Base-by-base conservation (phyloP, 2,888 invertebrate species). In the Amblyjoppa proteus region DNA sequence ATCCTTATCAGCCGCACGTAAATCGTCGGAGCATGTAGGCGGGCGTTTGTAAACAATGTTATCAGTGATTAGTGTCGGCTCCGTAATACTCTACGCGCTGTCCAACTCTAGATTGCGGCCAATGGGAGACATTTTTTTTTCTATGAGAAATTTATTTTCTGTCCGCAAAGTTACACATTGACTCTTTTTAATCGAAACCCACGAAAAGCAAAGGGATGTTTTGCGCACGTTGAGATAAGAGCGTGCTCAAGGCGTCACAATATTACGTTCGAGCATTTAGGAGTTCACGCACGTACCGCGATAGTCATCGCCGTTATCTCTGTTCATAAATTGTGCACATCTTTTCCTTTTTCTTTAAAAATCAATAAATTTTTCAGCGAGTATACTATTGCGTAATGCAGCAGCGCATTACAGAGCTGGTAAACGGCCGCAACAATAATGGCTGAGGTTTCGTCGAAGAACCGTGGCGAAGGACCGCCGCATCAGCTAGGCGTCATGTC, bases 401-500 rank as follows among this genome's bases (percentile, higher is more conserved):
- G 91, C 90, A 89, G 91, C 88, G 88, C 84, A 84, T 84, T 83
- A 85, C 81, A 75, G 87, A 89, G 83, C 87, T 89, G 88, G 87
- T 84, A 85, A 90, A 85, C 87, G 89, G 89, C 87, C 88, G 53
- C 89, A 90, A 88, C 86, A 91, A 92, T 86, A 89, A 94, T 92
- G 93, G 91, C 92, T 90, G 92, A 93, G 91, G 89, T 92, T 88
- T 89, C 91, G 85, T 89, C 90, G 77, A 92, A 91, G 87, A 91
- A 92, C 89, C 90, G 92, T 92, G 92, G 92, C 93, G 92, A 93
- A 89, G 90, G 89, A 73, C 88, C 91, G 89, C 89, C 90, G 88
- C 91, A 91, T 88, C 90, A 90, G 88, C 89, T 89, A 88, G 91
- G 88, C 90, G 91, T 92, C 88, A 94, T 94, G 94, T 92, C 93